Percentiles rank a stretch among this genome's conserved stretches.
phyloP scores from a whole-genome alignment of 2,113 vertebrate genomes.

The Otolemur garnettii region DNA sequence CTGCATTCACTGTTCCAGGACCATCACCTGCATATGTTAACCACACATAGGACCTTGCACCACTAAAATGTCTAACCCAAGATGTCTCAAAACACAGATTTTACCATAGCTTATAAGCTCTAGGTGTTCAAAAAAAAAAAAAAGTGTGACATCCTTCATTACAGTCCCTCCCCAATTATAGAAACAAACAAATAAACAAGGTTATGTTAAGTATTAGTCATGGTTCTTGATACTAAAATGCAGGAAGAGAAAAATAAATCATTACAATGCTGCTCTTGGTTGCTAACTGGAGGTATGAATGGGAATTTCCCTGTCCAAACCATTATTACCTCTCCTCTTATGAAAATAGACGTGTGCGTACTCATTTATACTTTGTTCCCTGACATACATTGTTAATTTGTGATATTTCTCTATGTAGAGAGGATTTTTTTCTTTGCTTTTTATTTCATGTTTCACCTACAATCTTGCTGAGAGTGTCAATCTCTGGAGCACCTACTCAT shows the following conservation, averaged over 20 bases:
- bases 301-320: neutral
- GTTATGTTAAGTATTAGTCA: neutral
- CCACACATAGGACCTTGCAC: fast-evolving
- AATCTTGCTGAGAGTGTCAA: conserved; percentile 11
- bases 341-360: neutral
- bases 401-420: neutral
- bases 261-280: neutral
- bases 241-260: conserved; percentile 33
- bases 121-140: neutral
- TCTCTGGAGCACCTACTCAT: neutral
- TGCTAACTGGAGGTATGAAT: neutral
- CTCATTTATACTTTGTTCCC: neutral
- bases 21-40: fast-evolving
- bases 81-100: neutral
- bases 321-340: neutral
- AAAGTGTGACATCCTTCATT: neutral
- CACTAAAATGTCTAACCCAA: fast-evolving
- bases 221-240: neutral
- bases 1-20: fast-evolving
- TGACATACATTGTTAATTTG: neutral
- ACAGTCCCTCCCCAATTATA: neutral
- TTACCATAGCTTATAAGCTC: neutral
- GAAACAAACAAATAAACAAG: neutral
- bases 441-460: conserved; percentile 18
- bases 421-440: neutral